Evolutionary conservation across 2,113 vertebrate genomes (phyloP).

Genomic region (Antennarius striatus): DNA sequence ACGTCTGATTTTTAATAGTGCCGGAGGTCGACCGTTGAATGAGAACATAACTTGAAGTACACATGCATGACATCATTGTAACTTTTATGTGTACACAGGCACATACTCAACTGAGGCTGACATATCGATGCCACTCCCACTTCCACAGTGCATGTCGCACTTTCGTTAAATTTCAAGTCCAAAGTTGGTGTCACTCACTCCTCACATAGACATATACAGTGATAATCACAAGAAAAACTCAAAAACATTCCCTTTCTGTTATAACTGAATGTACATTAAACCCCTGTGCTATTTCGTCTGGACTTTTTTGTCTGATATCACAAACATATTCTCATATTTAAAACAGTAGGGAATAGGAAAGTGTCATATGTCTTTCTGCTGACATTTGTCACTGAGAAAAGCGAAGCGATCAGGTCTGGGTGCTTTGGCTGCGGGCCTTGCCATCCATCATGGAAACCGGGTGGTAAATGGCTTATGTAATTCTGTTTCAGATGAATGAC

Average conservation of each 20-base stretch:
- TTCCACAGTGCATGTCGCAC: no score
- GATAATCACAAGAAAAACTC: neutral
- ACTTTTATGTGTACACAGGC: no score
- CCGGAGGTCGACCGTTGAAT: no score
- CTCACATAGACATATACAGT: neutral
- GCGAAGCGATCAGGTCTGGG: conserved; percentile 57
- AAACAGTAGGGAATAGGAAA: conserved; percentile 56
- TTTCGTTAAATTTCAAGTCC: no score
- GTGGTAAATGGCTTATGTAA: conserved; percentile 81
- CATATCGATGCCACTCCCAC: no score
- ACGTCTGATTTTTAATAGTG: no score
- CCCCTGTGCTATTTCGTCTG: neutral
- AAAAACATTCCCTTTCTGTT: neutral
- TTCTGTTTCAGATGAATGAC: conserved; percentile 77
- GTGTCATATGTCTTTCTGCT: conserved; percentile 58
- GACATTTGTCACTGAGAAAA: conserved; percentile 73
- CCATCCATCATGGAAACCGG: conserved; percentile 73
- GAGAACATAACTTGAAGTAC: no score
- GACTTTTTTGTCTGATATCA: conserved; percentile 29
- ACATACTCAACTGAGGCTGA: no score
- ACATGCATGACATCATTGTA: no score
- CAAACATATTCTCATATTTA: conserved; percentile 65
- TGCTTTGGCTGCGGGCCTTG: conserved; percentile 67
- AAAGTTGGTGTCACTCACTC: neutral
- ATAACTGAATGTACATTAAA: neutral